A percentile compares a stretch with the other conserved stretches of the same genome.
Evolutionary conservation across 2,888 invertebrate genomes (phyloP).

Genomic region (Dendrolimus pini): DNA sequence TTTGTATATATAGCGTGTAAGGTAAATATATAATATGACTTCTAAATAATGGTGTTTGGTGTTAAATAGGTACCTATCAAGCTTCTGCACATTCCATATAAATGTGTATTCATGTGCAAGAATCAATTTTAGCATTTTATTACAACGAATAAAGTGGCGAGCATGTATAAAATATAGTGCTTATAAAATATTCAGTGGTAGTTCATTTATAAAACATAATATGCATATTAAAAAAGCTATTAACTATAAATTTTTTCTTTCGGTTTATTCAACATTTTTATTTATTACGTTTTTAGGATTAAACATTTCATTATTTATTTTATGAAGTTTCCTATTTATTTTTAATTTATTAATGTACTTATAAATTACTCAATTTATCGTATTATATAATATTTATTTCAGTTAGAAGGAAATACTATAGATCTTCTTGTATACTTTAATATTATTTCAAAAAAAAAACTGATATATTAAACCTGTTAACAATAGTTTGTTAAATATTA

Average conservation of each 20-base stretch:
- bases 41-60: slow-evolving; percentile 70
- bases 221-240: background rate
- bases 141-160: slow-evolving; percentile 31
- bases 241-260: too few relatives aligned
- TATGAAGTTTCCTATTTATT: too few relatives aligned
- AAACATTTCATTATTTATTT: too few relatives aligned
- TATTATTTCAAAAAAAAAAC: too few relatives aligned
- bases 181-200: background rate
- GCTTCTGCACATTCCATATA: slow-evolving; percentile 63
- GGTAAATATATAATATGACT: slow-evolving; percentile 42
- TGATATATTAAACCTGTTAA: background rate
- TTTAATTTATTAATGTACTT: too few relatives aligned
- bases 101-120: slow-evolving; percentile 73
- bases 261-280: too few relatives aligned
- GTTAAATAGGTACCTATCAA: slow-evolving; percentile 71
- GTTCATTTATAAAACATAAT: background rate
- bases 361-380: too few relatives aligned
- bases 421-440: too few relatives aligned
- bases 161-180: slow-evolving; percentile 24
- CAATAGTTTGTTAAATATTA: background rate
- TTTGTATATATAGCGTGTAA: slow-evolving; percentile 64
- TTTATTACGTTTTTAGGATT: too few relatives aligned
- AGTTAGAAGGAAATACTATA: too few relatives aligned
- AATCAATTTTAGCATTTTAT: slow-evolving; percentile 59
- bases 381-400: too few relatives aligned